A percentile compares a stretch with the other conserved stretches of the same genome.
phyloP scores from a whole-genome alignment of 2,113 vertebrate species.

The Ophiodon elongatus region DNA sequence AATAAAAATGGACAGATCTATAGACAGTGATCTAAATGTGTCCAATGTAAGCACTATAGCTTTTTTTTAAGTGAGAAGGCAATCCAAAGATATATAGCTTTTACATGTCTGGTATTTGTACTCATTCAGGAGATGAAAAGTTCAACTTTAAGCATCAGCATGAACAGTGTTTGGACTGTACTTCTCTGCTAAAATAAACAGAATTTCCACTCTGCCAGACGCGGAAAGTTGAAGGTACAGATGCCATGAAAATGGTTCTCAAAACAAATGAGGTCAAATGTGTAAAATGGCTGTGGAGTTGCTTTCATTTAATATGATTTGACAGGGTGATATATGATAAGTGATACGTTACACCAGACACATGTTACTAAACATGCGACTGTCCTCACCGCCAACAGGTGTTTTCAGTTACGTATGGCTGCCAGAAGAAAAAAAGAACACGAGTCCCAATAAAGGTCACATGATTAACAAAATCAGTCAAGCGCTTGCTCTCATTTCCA shows the following conservation, averaged over 20 bases:
- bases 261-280: not conserved
- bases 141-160: not conserved
- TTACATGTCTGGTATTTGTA: not conserved
- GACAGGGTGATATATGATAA: not conserved
- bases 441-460: not conserved
- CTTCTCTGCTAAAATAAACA: not conserved
- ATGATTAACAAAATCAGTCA: constrained; percentile 8
- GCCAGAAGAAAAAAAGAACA: not conserved
- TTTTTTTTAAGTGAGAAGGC: not conserved
- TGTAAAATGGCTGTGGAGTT: not conserved
- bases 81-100: not conserved
- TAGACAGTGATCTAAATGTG: not conserved
- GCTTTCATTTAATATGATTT: not conserved
- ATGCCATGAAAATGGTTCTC: not conserved
- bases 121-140: not conserved
- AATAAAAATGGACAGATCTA: constrained; percentile 2
- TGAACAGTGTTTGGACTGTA: not conserved
- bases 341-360: not conserved
- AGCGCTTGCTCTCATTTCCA: not conserved
- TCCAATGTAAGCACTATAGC: not conserved
- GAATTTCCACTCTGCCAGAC: not conserved
- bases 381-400: not conserved
- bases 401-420: not conserved
- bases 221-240: not conserved
- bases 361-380: constrained; percentile 2